Conservation (phyloP, 2,888 invertebrate genomes). For the Aproaerema taeniolella region DNA sequence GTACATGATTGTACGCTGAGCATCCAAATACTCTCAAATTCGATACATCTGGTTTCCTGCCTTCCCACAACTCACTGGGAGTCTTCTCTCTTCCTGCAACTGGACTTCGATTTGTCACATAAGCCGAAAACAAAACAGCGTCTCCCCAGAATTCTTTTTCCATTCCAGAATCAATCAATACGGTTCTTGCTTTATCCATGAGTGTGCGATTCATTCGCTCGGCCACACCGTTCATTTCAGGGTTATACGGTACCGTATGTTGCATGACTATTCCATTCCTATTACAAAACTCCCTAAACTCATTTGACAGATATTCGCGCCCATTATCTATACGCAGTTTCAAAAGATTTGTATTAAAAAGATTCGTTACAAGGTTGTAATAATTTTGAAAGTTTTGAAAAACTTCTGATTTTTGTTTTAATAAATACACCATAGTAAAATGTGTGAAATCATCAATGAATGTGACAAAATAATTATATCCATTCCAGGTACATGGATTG, state of each 20-base stretch:
- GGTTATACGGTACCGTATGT: conserved; percentile 20
- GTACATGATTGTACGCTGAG: conserved; percentile 19
- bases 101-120: conserved; percentile 7
- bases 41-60: conserved; percentile 11
- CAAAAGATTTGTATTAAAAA: conserved; percentile 13
- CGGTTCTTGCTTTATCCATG: conserved; percentile 17
- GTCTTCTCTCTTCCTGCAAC: conserved; percentile 5
- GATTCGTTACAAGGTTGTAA: conserved; percentile 10
- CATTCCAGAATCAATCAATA: conserved; percentile 16
- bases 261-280: conserved; percentile 11
- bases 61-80: conserved; percentile 5
- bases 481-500: conserved; percentile 13
- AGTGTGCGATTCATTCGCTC: conserved; percentile 21
- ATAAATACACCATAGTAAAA: conserved; percentile 15
- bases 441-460: conserved; percentile 22
- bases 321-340: conserved; percentile 9
- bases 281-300: conserved; percentile 13
- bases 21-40: conserved; percentile 22
- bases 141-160: conserved; percentile 15
- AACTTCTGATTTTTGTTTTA: conserved; percentile 17
- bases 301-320: conserved; percentile 4
- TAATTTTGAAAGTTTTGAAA: conserved; percentile 15
- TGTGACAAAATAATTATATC: conserved; percentile 17
- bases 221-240: conserved; percentile 19
- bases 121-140: conserved; percentile 7